phyloP scores from a whole-genome alignment of 2,888 invertebrate species.

The Vannuccia rotundouncinata region DNA sequence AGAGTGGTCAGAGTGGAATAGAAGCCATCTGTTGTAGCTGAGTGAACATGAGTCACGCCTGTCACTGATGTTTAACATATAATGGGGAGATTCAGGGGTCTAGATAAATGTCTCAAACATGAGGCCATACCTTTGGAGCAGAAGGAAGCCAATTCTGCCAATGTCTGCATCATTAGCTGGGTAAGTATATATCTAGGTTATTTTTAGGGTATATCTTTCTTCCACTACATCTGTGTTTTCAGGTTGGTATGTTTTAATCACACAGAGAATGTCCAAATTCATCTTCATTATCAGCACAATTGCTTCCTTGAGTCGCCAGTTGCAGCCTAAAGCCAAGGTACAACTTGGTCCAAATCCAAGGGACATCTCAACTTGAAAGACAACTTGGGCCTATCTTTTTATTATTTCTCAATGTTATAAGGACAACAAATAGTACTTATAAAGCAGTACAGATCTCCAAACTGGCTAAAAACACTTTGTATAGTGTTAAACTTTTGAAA shows the following conservation, averaged over 20 bases:
- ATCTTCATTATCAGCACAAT: background rate
- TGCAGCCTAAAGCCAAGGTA: too few relatives aligned
- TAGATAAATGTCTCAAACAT: conserved; percentile 6
- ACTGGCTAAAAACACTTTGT: too few relatives aligned
- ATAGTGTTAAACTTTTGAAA: too few relatives aligned
- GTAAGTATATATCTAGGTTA: too few relatives aligned
- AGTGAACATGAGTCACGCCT: background rate
- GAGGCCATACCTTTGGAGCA: conserved; percentile 10
- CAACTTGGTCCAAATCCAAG: too few relatives aligned
- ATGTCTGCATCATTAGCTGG: background rate
- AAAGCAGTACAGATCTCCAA: too few relatives aligned
- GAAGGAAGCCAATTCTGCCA: conserved; percentile 6
- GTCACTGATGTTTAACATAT: conserved; percentile 1
- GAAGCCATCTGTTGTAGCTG: background rate
- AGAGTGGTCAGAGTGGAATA: background rate
- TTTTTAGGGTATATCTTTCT: background rate
- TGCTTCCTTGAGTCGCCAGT: conserved; percentile 13
- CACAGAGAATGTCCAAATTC: conserved; percentile 18
- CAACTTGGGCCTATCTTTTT: too few relatives aligned
- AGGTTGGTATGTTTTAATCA: background rate
- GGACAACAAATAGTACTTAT: too few relatives aligned
- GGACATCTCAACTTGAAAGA: too few relatives aligned
- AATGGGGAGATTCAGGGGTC: background rate
- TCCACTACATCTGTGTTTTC: conserved; percentile 12
- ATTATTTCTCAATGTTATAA: too few relatives aligned